A percentile compares a stretch with the other conserved stretches of the same genome.
Evolutionary conservation across 2,888 invertebrate genomes (phyloP).

Genomic region (Megastigmus dorsalis): DNA sequence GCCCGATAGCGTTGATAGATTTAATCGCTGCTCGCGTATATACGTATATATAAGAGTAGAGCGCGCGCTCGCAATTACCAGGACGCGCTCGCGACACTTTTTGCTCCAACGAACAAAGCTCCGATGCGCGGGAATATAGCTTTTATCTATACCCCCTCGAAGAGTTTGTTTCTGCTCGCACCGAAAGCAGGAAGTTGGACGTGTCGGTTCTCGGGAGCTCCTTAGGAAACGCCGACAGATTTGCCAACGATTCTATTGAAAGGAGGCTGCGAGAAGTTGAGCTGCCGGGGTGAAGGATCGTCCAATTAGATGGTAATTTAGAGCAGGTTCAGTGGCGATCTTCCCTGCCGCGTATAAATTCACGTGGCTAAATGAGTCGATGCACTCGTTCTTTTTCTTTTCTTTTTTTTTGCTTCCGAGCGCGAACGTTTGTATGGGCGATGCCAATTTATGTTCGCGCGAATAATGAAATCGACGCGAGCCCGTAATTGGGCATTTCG

Average conservation of each 20-base stretch:
- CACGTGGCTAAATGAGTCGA: slow-evolving; percentile 65
- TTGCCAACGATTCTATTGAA: slow-evolving; percentile 51
- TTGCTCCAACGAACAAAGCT: slow-evolving; percentile 38
- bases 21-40: slow-evolving; percentile 26
- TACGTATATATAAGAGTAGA: too few species aligned
- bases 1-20: slow-evolving; percentile 33
- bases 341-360: too few species aligned
- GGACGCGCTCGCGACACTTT: slow-evolving; percentile 34
- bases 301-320: slow-evolving; percentile 54
- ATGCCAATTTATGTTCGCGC: slow-evolving; percentile 44
- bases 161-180: background rate
- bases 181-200: slow-evolving; percentile 43
- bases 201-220: slow-evolving; percentile 11
- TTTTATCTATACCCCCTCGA: too few species aligned
- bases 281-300: slow-evolving; percentile 22
- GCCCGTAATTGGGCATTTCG: slow-evolving; percentile 41
- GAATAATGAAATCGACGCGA: slow-evolving; percentile 31
- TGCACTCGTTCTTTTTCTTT: too few species aligned
- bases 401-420: background rate
- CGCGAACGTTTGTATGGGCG: background rate
- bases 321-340: slow-evolving; percentile 19
- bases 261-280: background rate
- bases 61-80: slow-evolving; percentile 29
- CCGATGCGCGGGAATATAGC: background rate
- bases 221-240: slow-evolving; percentile 11